Conservation (phyloP, 2,888 invertebrate species). For the Tineola bisselliella region DNA sequence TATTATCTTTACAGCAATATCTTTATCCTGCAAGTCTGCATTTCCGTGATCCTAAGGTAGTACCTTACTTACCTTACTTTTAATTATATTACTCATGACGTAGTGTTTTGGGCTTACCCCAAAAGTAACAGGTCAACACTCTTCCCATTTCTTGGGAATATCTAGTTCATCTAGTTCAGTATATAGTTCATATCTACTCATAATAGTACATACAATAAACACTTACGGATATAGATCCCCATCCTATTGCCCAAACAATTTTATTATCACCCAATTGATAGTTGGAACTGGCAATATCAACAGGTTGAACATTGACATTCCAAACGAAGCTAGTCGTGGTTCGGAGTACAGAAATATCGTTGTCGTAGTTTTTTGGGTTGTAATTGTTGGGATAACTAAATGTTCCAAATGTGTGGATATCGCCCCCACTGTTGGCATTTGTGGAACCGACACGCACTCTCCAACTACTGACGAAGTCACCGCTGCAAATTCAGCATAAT, state of each 20-base stretch:
- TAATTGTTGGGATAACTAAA: not conserved
- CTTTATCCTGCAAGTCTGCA: too few relatives aligned
- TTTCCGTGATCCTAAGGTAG: too few relatives aligned
- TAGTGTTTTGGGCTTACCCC: too few relatives aligned
- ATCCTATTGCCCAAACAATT: conserved; percentile 13
- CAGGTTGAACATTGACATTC: not conserved
- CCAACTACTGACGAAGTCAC: not conserved
- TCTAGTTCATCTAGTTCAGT: too few relatives aligned
- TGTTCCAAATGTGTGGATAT: not conserved
- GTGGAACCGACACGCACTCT: conserved; percentile 7
- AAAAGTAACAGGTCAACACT: too few relatives aligned
- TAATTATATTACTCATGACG: too few relatives aligned
- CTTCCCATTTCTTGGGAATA: too few relatives aligned
- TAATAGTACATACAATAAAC: too few relatives aligned
- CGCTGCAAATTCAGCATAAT: not conserved
- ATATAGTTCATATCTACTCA: too few relatives aligned
- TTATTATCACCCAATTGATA: conserved; percentile 12
- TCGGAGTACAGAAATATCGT: conserved; percentile 9
- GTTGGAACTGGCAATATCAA: conserved; percentile 6
- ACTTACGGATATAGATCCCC: conserved; percentile 13
- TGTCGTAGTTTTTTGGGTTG: conserved; percentile 6
- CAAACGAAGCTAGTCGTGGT: not conserved
- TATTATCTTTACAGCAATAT: too few relatives aligned
- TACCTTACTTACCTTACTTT: too few relatives aligned
- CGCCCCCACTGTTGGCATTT: conserved; percentile 2